Evolutionary conservation across 2,888 invertebrate species (phyloP).

Genomic region (Creontiades dilutus): DNA sequence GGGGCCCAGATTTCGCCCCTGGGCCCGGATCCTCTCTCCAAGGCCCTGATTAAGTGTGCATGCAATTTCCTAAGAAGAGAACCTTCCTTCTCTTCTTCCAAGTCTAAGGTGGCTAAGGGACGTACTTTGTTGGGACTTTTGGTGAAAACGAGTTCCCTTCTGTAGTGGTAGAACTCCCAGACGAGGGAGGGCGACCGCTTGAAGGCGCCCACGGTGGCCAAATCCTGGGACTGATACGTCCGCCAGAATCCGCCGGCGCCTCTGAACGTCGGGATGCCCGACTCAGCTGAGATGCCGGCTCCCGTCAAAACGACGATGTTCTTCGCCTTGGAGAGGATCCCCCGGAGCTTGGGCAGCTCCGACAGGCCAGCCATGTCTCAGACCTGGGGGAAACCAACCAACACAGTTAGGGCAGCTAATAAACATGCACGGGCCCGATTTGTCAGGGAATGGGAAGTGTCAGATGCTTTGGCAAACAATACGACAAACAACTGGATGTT

Average conservation of each 20-base stretch:
- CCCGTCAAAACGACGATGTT: slow-evolving; percentile 86
- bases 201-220: slow-evolving; percentile 88
- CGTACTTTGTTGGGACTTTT: slow-evolving; percentile 85
- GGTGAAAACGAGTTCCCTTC: slow-evolving; percentile 87
- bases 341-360: slow-evolving; percentile 72
- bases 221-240: slow-evolving; percentile 84
- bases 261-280: slow-evolving; percentile 92
- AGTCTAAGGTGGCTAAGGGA: neutral
- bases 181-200: slow-evolving; percentile 86
- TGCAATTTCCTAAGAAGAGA: neutral
- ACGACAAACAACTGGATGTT: too few species aligned
- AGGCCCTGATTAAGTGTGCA: too few species aligned
- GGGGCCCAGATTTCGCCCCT: too few species aligned
- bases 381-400: neutral
- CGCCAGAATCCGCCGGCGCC: slow-evolving; percentile 92
- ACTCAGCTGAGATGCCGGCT: slow-evolving; percentile 91
- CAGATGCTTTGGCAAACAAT: too few species aligned
- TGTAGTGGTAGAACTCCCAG: slow-evolving; percentile 94
- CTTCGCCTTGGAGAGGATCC: slow-evolving; percentile 81
- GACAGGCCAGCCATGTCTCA: slow-evolving; percentile 44
- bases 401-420: neutral
- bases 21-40: too few species aligned
- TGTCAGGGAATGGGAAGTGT: too few species aligned
- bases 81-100: neutral
- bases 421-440: neutral